phyloP scores from a whole-genome alignment of 2,797 vertebrate genomes.

The Protosalanx chinensis region DNA sequence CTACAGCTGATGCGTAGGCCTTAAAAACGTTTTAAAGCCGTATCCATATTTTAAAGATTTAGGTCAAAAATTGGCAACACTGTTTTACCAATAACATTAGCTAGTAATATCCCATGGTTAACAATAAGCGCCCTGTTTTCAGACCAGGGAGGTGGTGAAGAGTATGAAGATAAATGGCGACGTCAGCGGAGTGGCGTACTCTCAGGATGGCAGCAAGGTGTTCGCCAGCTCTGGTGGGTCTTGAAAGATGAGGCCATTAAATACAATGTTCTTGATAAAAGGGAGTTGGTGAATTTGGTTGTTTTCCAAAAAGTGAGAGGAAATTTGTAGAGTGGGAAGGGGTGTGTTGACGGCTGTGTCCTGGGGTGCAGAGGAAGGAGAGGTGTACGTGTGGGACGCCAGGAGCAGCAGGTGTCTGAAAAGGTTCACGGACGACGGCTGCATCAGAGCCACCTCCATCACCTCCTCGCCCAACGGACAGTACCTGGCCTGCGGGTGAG shows the following conservation, averaged over 20 bases:
- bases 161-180: conserved; percentile 89
- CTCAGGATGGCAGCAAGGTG: conserved; percentile 81
- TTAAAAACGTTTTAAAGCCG: too few species aligned
- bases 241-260: too few species aligned
- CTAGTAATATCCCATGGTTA: too few species aligned
- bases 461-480: conserved; percentile 62
- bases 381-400: conserved; percentile 76
- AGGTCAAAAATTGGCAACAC: too few species aligned
- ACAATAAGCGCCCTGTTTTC: conserved; percentile 7
- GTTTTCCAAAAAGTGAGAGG: too few species aligned
- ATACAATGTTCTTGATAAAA: too few species aligned
- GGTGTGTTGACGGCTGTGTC: too few species aligned
- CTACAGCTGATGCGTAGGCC: too few species aligned
- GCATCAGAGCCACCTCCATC: conserved; percentile 66
- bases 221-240: conserved; percentile 82
- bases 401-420: conserved; percentile 67
- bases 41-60: too few species aligned
- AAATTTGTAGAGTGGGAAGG: too few species aligned
- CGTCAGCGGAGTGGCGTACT: conserved; percentile 75
- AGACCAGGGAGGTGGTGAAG: conserved; percentile 87
- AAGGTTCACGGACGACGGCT: conserved; percentile 72
- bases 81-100: too few species aligned
- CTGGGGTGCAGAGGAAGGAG: conserved; percentile 64
- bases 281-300: too few species aligned
- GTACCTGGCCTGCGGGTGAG: conserved; percentile 77